phyloP scores from a whole-genome alignment of 2,113 vertebrate genomes.

The Megaceryle torquata region DNA sequence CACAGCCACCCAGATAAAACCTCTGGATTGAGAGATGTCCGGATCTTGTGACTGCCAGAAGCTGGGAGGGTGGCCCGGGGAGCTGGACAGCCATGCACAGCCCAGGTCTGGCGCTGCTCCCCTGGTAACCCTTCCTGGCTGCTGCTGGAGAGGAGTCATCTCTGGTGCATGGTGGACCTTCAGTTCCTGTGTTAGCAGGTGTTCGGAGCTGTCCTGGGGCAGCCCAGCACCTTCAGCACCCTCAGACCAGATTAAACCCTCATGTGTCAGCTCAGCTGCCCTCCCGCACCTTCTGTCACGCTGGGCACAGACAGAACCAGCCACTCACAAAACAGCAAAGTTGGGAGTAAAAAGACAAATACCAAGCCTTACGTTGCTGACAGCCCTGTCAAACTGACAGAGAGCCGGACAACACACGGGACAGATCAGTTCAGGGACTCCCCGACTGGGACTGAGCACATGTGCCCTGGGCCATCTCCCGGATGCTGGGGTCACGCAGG shows the following conservation, averaged over 20 bases:
- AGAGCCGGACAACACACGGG: rapidly evolving
- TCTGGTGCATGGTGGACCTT: neutral
- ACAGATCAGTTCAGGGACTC: neutral
- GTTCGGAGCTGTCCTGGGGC: too few relatives aligned
- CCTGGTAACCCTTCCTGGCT: rapidly evolving
- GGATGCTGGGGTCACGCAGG: neutral
- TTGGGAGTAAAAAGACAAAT: neutral
- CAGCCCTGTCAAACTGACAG: neutral
- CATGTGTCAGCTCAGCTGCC: neutral
- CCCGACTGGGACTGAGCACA: rapidly evolving
- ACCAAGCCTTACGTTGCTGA: neutral
- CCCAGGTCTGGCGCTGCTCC: rapidly evolving
- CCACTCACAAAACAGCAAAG: neutral
- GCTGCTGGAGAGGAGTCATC: neutral
- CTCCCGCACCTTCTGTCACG: neutral
- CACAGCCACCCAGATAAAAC: rapidly evolving
- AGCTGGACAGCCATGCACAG: too few relatives aligned
- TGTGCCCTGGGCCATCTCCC: neutral
- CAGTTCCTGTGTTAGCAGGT: rapidly evolving
- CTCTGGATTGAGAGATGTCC: neutral
- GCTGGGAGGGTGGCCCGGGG: neutral
- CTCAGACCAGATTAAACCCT: neutral
- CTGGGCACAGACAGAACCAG: neutral
- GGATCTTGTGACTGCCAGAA: neutral
- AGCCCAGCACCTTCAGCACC: neutral